A percentile compares a stretch with the other conserved stretches of the same genome.
These are phyloP conservation scores for Triplophysa yarkandensis DNA, from an alignment of 2,797 vertebrate genomes.

Conservation along the genomic window DNA sequence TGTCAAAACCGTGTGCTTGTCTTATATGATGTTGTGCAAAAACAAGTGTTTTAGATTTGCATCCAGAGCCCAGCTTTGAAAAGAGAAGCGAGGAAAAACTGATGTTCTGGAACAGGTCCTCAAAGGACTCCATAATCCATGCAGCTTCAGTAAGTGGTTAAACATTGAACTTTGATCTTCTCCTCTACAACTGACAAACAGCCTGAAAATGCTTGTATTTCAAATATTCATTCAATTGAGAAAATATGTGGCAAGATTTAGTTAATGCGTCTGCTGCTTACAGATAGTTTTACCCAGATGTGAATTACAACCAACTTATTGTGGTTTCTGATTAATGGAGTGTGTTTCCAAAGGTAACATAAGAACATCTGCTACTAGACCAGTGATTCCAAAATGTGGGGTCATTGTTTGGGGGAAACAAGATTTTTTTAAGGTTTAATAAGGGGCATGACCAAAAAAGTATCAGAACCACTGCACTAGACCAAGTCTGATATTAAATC, in stretches of 20 bases:
- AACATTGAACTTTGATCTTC: neutral
- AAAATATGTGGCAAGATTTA: slow-evolving; percentile 3
- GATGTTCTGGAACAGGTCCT: slow-evolving; percentile 9
- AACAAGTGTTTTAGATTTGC: slow-evolving; percentile 44
- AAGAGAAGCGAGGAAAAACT: slow-evolving; percentile 4
- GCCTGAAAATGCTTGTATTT: neutral
- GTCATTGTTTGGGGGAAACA: no score
- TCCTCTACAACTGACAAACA: neutral
- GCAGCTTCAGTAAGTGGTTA: neutral
- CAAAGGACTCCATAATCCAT: neutral
- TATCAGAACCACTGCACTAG: no score
- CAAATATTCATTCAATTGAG: neutral
- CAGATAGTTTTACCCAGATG: slow-evolving; percentile 1
- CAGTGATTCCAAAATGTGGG: no score
- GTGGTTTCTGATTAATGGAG: neutral
- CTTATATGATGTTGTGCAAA: slow-evolving; percentile 57
- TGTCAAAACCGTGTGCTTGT: slow-evolving; percentile 53
- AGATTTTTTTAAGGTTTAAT: no score
- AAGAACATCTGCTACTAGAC: slow-evolving; percentile 6
- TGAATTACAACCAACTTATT: neutral
- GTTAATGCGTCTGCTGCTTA: slow-evolving; percentile 12
- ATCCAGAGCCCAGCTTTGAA: neutral
- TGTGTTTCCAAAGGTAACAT: slow-evolving; percentile 7
- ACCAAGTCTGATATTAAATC: neutral
- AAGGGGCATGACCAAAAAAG: no score